Base-by-base conservation (phyloP, 2,888 invertebrate species). In the Cryptops parisi region DNA sequence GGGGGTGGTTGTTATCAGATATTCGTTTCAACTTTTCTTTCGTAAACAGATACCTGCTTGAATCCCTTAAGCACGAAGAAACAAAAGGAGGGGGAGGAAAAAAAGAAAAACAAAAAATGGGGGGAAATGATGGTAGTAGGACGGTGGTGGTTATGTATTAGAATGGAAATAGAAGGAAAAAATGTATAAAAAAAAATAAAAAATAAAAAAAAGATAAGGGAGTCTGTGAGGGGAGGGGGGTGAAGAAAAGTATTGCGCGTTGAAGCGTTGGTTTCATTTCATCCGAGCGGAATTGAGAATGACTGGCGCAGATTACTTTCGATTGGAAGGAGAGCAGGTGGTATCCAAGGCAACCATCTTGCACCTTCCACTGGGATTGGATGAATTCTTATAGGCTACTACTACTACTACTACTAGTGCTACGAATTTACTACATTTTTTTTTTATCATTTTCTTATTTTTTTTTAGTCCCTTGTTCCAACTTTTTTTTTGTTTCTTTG, bases 281-380 rank as follows among this genome's bases (percentile, higher is more conserved):
- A 33, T 33, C 15, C 33, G 33, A 48, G 48, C 38, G 48, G 48
- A 25, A 33, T 33, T 33, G 33, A 48, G 38, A 48, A 48, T 33
- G 33, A 33, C 48, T 15, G 33, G 48, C 38, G 33, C 48, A 48
- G 48, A 48, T 48, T 48, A 48, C 48, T 48, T 48, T 48, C 48
- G 48, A 48, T 48, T 48, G 48, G 48, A 23, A 48, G 38, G 48
- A 33, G 38, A 48, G 48, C 48, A 48, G 48, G 48, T 48, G 48
- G 48, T 48, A 38, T 48, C 48, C 38, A 48, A n/a, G 48, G 48
- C 48, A 48, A 48, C 48, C 48, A 33, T 38, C 38, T 48, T 38
- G 33, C 48, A 38, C 48, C 33, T 48, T 19, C 27, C 27, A 33
- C 48, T 26, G 33, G 48, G 33, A 48, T 48, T 48, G 48, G 48